phyloP scores from a whole-genome alignment of 2,797 vertebrate genomes.

The Petrocephalus sullivani region DNA sequence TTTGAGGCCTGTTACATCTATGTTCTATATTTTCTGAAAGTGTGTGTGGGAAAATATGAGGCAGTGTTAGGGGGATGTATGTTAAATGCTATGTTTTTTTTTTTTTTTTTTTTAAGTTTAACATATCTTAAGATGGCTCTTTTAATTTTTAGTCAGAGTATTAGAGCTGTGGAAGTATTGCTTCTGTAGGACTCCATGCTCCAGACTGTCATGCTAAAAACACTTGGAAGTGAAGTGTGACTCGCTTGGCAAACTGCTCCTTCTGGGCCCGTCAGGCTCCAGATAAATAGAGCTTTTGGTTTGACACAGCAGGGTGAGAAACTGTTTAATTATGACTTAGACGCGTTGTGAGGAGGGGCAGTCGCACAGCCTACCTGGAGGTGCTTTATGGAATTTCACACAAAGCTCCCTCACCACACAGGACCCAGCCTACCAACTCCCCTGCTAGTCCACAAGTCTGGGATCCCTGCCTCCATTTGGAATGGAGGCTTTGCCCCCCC shows the following conservation, averaged over 20 bases:
- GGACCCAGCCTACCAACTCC: background rate
- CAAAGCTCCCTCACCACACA: background rate
- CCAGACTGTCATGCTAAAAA: background rate
- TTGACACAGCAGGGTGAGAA: background rate
- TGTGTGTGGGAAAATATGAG: background rate
- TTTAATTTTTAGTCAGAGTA: background rate
- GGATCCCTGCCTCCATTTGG: background rate
- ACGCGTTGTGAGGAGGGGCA: background rate
- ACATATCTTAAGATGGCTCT: background rate
- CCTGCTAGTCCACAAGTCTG: background rate
- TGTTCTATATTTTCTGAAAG: background rate
- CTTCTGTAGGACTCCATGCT: background rate
- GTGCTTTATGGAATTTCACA: background rate
- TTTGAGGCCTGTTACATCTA: background rate
- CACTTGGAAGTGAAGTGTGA: background rate
- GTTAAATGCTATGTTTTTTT: background rate
- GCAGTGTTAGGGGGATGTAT: background rate
- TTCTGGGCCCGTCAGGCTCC: background rate
- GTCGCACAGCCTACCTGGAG: background rate
- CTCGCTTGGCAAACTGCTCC: background rate
- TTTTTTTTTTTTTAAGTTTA: too few relatives aligned
- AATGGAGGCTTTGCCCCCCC: background rate
- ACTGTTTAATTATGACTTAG: background rate
- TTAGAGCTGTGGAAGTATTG: background rate
- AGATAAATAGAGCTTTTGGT: background rate